These are phyloP conservation scores for Drosophila tani DNA, from an alignment of 1,140 invertebrate genomes.

Conservation along the genomic window DNA sequence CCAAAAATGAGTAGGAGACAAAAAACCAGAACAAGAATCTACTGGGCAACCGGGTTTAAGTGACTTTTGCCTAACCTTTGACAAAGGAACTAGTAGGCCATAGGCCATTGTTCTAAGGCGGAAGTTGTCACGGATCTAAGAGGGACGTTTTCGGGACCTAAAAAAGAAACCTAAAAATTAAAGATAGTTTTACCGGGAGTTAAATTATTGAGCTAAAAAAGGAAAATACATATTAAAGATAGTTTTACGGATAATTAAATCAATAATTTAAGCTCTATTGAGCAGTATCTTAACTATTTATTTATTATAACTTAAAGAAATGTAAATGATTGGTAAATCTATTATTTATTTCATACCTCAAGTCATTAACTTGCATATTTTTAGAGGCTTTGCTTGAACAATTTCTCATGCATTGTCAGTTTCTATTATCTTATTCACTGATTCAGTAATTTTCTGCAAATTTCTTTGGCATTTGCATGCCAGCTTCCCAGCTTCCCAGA, in stretches of 20 bases:
- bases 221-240: too few species aligned
- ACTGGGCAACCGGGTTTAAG: background rate
- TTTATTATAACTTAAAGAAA: background rate
- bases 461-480: constrained; percentile 69
- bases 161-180: too few species aligned
- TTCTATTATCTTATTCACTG: constrained; percentile 9
- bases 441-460: constrained; percentile 45
- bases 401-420: constrained; percentile 11
- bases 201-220: too few species aligned
- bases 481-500: background rate
- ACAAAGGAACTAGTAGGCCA: background rate
- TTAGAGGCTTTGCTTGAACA: background rate
- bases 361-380: constrained; percentile 6
- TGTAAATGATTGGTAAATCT: background rate
- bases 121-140: too few species aligned
- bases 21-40: constrained; percentile 3
- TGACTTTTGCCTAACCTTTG: background rate
- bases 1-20: constrained; percentile 26
- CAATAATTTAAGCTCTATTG: too few species aligned
- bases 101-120: too few species aligned
- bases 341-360: background rate
- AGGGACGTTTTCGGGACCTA: too few species aligned
- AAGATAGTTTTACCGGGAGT: too few species aligned
- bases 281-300: too few species aligned
- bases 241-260: too few species aligned